Percentiles rank a stretch among this genome's conserved stretches.
phyloP scores from a whole-genome alignment of 2,113 vertebrate species.

The Chaetodon trifascialis region DNA sequence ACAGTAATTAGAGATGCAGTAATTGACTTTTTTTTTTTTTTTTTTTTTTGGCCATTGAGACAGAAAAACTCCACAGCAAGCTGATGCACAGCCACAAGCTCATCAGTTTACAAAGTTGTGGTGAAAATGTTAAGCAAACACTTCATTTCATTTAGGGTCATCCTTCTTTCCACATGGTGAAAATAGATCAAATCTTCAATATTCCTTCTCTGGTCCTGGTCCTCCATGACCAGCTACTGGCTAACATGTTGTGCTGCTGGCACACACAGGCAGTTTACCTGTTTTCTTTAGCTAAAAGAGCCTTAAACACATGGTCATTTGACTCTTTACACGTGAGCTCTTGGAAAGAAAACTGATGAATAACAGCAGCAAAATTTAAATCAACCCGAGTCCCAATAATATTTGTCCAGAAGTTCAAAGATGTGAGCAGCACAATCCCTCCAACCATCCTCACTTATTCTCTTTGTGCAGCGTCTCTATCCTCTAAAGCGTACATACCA shows the following conservation, averaged over 20 bases:
- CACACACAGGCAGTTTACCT: neutral
- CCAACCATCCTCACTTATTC: slow-evolving; percentile 37
- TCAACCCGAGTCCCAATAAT: neutral
- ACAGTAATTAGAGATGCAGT: no score
- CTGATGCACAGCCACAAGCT: neutral
- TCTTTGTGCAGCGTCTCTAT: slow-evolving; percentile 22
- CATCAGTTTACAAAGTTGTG: slow-evolving; percentile 11
- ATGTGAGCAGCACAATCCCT: slow-evolving; percentile 8
- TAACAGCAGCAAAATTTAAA: neutral
- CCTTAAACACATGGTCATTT: neutral
- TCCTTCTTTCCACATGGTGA: slow-evolving; percentile 24
- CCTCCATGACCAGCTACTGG: neutral
- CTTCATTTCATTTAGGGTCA: neutral
- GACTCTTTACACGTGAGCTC: neutral
- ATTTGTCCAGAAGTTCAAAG: slow-evolving; percentile 6
- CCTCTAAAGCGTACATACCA: slow-evolving; percentile 20
- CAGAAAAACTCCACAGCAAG: no score
- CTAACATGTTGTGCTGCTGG: neutral
- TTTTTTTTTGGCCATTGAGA: no score
- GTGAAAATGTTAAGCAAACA: slow-evolving; percentile 17
- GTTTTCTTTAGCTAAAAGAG: neutral
- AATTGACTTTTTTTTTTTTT: no score
- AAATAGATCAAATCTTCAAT: slow-evolving; percentile 40
- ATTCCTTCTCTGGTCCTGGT: neutral
- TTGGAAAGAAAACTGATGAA: neutral